Percentiles rank a stretch among this genome's conserved stretches.
Conservation (phyloP, 2,888 invertebrate genomes). For the Nymphalis polychloros region DNA sequence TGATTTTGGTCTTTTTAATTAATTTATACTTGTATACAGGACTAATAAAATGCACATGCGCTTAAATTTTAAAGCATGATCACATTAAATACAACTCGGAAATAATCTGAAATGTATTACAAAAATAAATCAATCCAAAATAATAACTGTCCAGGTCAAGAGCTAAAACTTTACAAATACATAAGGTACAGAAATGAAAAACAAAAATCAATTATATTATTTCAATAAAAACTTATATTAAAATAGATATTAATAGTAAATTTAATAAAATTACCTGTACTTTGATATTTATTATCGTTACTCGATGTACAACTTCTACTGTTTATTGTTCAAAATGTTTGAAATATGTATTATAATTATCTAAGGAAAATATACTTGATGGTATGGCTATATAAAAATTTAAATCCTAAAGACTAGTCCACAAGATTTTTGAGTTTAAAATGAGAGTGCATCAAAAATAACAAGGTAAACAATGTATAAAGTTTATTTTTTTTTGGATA, state of each 20-base stretch:
- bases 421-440: conserved; percentile 31
- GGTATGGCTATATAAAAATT: conserved; percentile 37
- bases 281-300: conserved; percentile 73
- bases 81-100: conserved; percentile 46
- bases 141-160: conserved; percentile 43
- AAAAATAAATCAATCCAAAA: conserved; percentile 32
- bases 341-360: conserved; percentile 64
- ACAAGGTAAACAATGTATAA: conserved; percentile 28
- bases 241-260: conserved; percentile 69
- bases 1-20: conserved; percentile 73
- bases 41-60: conserved; percentile 68
- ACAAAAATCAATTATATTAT: conserved; percentile 67
- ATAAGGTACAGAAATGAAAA: conserved; percentile 45
- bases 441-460: conserved; percentile 33
- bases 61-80: conserved; percentile 59
- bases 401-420: conserved; percentile 40
- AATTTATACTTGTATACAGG: conserved; percentile 50
- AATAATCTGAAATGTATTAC: conserved; percentile 44
- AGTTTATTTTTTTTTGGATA: conserved; percentile 28
- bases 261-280: conserved; percentile 75
- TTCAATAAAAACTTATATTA: conserved; percentile 66
- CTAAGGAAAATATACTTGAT: conserved; percentile 63
- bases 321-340: conserved; percentile 39
- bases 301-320: conserved; percentile 69
- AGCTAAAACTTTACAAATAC: conserved; percentile 29